Base-by-base conservation (phyloP, 2,888 invertebrate genomes). In the Dolichomitus sp. region DNA sequence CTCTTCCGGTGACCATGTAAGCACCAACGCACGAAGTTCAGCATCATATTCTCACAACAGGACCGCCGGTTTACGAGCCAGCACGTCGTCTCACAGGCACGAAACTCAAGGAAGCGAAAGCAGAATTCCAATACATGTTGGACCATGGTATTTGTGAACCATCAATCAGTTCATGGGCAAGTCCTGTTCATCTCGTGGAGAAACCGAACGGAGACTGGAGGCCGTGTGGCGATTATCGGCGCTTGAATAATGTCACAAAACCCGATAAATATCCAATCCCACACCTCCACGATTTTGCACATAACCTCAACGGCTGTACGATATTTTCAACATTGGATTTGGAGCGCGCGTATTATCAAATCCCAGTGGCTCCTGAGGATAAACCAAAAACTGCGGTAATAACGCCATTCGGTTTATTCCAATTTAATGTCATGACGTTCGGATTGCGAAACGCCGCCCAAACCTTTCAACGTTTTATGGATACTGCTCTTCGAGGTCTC, bases 381-480 rank as follows among this genome's bases (percentile, higher is more conserved):
- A 81, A 88, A 4, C 84, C 57, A 4, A 91, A 92, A 66, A 90
- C 90, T 0, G 90, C 88, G 0, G 85, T 89, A 4, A 88, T 78
- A 2, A 90, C 89, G n/a, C 89, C 90, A 0, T 90, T 90, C 42
- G 88, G 89, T 2, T 80, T 90, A 1, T 90, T 84, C 45, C 78
- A 80, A 40, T 81, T 80, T 42, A 68, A 61, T 40, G 70, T 59
- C 2, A 85, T 88, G 84, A 79, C 81, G 0, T 86, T 86, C 45
- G 88, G 88, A 3, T 68, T 89, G 0, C 59, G 84, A 0, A 89
- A 89, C 63, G 88, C 87, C 0, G 85, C 84, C 0, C 87, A 86
- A 54, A 85, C 86, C 0, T 83, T 83, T 12, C 83, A 83, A 5
- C 69, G 69, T 0, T 27, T 80, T 1, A 80, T 80, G 69, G 63